Evolutionary conservation across 1,140 invertebrate genomes (phyloP), one percentile per base, ranked within the genome.

Genomic region (Polyergus mexicanus): DNA sequence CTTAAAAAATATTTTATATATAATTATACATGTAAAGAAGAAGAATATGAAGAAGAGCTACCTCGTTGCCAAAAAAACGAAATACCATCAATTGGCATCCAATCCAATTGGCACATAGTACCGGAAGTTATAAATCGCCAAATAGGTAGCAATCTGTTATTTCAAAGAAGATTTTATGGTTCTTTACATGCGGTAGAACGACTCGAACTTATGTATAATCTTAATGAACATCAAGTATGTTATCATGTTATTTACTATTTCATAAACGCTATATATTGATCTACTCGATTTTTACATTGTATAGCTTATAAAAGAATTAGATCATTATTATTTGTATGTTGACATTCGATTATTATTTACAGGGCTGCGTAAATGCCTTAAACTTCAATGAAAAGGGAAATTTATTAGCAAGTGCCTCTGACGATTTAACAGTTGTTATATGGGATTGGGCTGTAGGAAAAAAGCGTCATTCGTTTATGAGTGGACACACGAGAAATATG

Each of bases 321-420:
- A 3, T 32, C n/a, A 71, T 60, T 54, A 74, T 81, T 74, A 63
- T 65, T 16, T 35, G 80, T 72, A 66, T 72, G 63, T 75, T 41
- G 22, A 76, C 10, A 10, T 58, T 65, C 0, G 2, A 22, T 78
- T 65, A 22, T 65, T 56, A 66, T 76, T 92, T 90, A 35, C 25
- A 95, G 91, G 98, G 98, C 60, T 99, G 98, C 96, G 98, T 99
- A 11, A 99, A 99, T 96, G 97, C 98, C 63, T 96, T 99, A 56
- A 97, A 98, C 95, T 99, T 99, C 94, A 98, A 98, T 95, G 96
- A 96, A 69, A 95, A 96, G 92, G 98, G 98, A 54, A 96, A 96
- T 63, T 94, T 97, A 63, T 93, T 99, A 69, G 98, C 97, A 0
- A 98, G 98, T 93, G 98, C 98, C 5, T 99, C 98, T 0, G 98